phyloP scores from a whole-genome alignment of 2,113 vertebrate genomes.

The Phyllopteryx taeniolatus region DNA sequence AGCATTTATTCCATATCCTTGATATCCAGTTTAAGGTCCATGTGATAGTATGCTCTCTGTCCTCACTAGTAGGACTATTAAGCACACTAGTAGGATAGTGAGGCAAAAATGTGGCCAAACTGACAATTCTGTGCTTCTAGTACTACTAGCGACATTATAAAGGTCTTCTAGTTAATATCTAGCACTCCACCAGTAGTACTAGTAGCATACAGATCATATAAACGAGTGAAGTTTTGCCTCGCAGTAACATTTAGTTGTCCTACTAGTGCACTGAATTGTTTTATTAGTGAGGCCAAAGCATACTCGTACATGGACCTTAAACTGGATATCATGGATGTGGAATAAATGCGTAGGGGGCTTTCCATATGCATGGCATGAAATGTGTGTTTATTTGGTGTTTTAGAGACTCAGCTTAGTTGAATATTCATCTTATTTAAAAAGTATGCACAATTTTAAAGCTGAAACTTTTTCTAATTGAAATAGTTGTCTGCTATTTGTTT shows the following conservation, averaged over 20 bases:
- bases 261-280: too few relatives aligned
- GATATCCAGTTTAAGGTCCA: background rate
- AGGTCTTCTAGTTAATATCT: too few relatives aligned
- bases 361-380: slow-evolving; percentile 3
- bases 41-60: background rate
- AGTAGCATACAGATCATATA: background rate
- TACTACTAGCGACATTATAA: too few relatives aligned
- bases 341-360: background rate
- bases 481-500: slow-evolving; percentile 4
- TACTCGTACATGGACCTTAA: too few relatives aligned
- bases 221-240: too few relatives aligned
- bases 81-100: too few relatives aligned
- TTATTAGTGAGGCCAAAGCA: too few relatives aligned
- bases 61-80: too few relatives aligned
- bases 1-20: background rate
- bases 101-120: too few relatives aligned
- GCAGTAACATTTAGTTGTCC: background rate
- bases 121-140: too few relatives aligned
- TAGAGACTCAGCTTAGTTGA: background rate
- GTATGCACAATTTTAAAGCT: background rate
- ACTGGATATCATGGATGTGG: background rate
- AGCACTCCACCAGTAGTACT: too few relatives aligned
- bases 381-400: background rate
- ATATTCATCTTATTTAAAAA: background rate
- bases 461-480: background rate